Percentiles rank a stretch among this genome's conserved stretches.
Evolutionary conservation across 2,113 vertebrate species (phyloP).

Genomic region (Carettochelys insculpta): DNA sequence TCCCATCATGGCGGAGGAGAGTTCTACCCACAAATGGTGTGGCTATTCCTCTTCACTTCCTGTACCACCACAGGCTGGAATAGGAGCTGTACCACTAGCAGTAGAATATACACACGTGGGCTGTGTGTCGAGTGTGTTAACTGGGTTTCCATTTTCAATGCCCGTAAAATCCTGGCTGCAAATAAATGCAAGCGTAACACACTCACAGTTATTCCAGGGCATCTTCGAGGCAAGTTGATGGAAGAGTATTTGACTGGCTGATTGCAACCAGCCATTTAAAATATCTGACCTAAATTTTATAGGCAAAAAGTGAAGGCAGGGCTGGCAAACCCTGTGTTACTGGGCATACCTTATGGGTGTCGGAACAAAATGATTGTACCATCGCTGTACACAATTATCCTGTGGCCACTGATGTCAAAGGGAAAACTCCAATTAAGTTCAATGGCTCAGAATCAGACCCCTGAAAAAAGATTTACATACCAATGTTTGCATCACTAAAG

Average conservation of each 20-base stretch:
- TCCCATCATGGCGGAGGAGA: background rate
- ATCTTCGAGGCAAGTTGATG: background rate
- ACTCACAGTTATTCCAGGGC: background rate
- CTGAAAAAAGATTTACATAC: background rate
- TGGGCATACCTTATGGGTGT: background rate
- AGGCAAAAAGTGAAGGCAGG: background rate
- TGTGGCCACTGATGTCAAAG: background rate
- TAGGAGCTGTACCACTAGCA: too few relatives aligned
- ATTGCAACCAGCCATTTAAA: background rate
- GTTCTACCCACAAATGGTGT: background rate
- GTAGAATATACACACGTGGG: background rate
- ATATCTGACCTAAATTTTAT: background rate
- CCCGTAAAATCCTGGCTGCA: background rate
- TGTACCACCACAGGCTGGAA: background rate
- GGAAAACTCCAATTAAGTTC: background rate
- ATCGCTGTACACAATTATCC: background rate
- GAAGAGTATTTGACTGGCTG: background rate
- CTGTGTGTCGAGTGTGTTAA: background rate
- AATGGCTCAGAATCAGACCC: background rate
- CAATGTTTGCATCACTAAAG: background rate
- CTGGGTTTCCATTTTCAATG: rapidly evolving
- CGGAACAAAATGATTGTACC: background rate
- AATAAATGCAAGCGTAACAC: background rate
- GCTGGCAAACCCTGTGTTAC: background rate
- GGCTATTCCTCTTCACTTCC: background rate